A percentile compares a stretch with the other conserved stretches of the same genome.
Evolutionary conservation across 1,140 invertebrate genomes (phyloP).

Genomic region (Rhopalosiphum padi): DNA sequence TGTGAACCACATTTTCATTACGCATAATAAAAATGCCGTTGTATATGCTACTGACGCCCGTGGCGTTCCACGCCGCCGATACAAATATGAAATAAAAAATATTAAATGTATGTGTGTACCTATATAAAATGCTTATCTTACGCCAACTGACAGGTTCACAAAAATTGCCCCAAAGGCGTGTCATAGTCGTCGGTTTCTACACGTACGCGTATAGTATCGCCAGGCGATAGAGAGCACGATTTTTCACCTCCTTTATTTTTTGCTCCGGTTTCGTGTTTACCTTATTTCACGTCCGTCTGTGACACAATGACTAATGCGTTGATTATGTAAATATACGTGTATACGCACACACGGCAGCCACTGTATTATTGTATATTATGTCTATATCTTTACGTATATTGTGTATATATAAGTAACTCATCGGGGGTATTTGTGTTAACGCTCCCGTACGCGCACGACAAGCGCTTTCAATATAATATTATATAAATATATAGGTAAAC

Average conservation of each 20-base stretch:
- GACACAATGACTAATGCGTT: conserved; percentile 56
- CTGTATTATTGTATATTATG: not conserved
- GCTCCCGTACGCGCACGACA: not conserved
- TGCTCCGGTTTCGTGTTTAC: conserved; percentile 50
- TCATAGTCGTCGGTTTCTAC: conserved; percentile 33
- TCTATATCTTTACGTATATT: not conserved
- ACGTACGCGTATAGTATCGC: not conserved
- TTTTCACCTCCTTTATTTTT: conserved; percentile 25
- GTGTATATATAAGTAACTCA: not conserved
- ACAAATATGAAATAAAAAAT: conserved; percentile 36
- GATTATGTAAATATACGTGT: conserved; percentile 42
- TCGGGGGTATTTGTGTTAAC: not conserved
- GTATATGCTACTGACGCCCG: conserved; percentile 28
- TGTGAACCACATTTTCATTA: conserved; percentile 54
- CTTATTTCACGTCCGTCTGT: conserved; percentile 50
- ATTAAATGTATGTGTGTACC: not conserved
- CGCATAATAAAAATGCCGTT: conserved; percentile 31
- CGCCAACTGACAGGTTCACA: conserved; percentile 46
- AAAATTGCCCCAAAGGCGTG: conserved; percentile 54
- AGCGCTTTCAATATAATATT: not conserved
- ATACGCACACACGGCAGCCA: not conserved
- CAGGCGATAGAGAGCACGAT: conserved; percentile 32
- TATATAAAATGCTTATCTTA: conserved; percentile 48
- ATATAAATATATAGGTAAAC: not conserved
- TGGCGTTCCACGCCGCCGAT: conserved; percentile 42